Evolutionary conservation across 1,140 invertebrate species (phyloP), one percentile per base, ranked within the genome.

Genomic region (Euwallacea similis): DNA sequence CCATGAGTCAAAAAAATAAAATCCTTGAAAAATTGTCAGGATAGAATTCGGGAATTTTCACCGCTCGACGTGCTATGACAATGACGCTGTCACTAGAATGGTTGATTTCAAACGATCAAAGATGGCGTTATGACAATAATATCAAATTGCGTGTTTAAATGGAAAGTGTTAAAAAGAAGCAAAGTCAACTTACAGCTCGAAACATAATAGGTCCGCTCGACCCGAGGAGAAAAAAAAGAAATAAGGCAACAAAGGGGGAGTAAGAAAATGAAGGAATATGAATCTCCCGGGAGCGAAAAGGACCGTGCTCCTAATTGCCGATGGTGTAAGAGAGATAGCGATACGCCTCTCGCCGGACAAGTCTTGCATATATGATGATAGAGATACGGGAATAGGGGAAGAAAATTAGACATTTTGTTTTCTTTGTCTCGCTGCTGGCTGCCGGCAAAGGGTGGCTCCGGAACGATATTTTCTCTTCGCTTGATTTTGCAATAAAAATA

Each of bases 311-410:
- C 73, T 77, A 77, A 77, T 77, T 77, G 74, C 66, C 60, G 65
- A 59, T 60, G 56, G 76, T 69, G 66, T 69, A 69, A 69, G 15
- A 59, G 58, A 60, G 74, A 71, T 60, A 73, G 75, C 74, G 71
- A 78, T 76, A 76, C 63, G 62, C 44, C 55, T 65, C 21, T 43
- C 61, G 62, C 67, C 65, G 73, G 72, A 77, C 77, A 75, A 76
- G 73, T 76, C 76, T 76, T 79, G 78, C 78, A 78, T 79, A 78
- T 78, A 79, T 79, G 78, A 79, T 79, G 78, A 79, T 75, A 77
- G 75, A 79, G 77, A 79, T 77, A 79, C 78, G 78, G 53, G 47
- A 41, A 54, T 50, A 54, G 65, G 54, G 63, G 53, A 58, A 15
- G 9, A 43, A 66, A 66, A 66, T 66, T 66, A 66, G 65, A 66